Evolutionary conservation across 2,113 vertebrate genomes (phyloP), one percentile per base, ranked within the genome.

Genomic region (Castor canadensis): DNA sequence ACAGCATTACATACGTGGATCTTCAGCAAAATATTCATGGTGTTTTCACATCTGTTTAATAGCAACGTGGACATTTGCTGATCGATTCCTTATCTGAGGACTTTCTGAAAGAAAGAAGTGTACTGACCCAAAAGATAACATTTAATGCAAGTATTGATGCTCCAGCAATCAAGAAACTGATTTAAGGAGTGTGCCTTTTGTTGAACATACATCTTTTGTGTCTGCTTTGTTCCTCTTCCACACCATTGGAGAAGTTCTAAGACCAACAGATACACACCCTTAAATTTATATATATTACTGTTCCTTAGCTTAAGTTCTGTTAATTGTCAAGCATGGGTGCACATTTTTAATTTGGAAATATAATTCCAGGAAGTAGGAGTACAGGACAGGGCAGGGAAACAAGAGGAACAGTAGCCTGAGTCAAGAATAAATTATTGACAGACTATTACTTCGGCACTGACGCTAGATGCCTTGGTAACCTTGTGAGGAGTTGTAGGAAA

Each of bases 41-140:
- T 96, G 91, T 97, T 97, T 98, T 91, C 95, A 97, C 92, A 98
- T 97, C 84, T 96, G 96, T 87, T 97, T 93, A 97, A 96, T 88
- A 96, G 95, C 73, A 96, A 95, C 90, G 77, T 93, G 82, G 95
- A 97, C 97, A 92, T 85, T 66, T 75, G 49, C 30, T 90, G 64
- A 43, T 49, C 75, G 30, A 43, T 86, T 75, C 75, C 32, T 38
- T 64, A 45, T 75, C 22, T 73, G 32, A 66, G 6, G 6, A 58
- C 9, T 67, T 73, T 80, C 32, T 71, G 76, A 83, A 66, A 66
- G 22, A 69, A 49, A 87, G 49, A 82, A 9, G 5, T 80, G n/a
- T 10, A 30, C 3, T 67, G 28, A 64, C 32, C 52, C 54, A 49
- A 77, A 54, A 69, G 35, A 45, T 32, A 86, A 64, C 72, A 12